Evolutionary conservation across 2,888 invertebrate genomes (phyloP).

Genomic region (Hesperia comma): DNA sequence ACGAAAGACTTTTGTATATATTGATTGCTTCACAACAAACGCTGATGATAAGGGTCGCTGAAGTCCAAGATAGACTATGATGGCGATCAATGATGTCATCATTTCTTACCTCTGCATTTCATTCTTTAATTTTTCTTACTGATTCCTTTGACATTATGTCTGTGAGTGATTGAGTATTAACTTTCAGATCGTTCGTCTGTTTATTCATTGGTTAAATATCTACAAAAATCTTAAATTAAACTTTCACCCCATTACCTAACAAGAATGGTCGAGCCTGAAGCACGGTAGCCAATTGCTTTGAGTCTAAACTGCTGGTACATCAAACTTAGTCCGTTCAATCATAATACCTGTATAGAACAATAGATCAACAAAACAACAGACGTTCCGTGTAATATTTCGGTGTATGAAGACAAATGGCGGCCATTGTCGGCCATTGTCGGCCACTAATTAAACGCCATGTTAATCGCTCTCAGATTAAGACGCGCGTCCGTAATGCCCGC

Average conservation of each 20-base stretch:
- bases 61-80: too few relatives aligned
- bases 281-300: background rate
- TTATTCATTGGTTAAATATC: slow-evolving; percentile 1
- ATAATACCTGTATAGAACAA: slow-evolving; percentile 4
- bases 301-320: background rate
- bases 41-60: too few relatives aligned
- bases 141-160: too few relatives aligned
- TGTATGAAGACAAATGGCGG: slow-evolving; percentile 56
- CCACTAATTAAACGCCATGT: slow-evolving; percentile 72
- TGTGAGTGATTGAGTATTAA: too few relatives aligned
- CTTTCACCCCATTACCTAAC: too few relatives aligned
- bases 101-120: too few relatives aligned
- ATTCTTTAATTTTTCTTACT: too few relatives aligned
- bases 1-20: too few relatives aligned
- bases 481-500: slow-evolving; percentile 71
- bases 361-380: slow-evolving; percentile 13
- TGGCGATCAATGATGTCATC: too few relatives aligned
- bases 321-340: background rate
- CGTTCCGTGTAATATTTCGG: slow-evolving; percentile 37
- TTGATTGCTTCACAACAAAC: too few relatives aligned
- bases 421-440: slow-evolving; percentile 72
- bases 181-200: too few relatives aligned
- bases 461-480: slow-evolving; percentile 78
- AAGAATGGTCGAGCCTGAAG: background rate
- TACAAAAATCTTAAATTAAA: background rate